Percentiles rank a stretch among this genome's conserved stretches.
phyloP scores from a whole-genome alignment of 1,140 invertebrate genomes.

The Bombus sylvicola region DNA sequence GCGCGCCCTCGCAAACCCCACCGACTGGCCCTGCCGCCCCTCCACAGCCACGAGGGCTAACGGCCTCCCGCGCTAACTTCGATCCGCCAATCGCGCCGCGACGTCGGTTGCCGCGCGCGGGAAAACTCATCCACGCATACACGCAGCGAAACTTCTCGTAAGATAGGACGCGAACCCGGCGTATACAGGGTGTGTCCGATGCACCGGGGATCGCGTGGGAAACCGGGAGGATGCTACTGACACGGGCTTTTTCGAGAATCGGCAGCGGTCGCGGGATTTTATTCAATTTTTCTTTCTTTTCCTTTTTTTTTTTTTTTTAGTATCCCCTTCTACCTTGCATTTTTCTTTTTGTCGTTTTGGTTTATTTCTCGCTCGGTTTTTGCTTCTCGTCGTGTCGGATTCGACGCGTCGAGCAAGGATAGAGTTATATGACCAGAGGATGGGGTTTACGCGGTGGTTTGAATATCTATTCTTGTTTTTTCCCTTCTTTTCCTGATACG shows the following conservation, averaged over 20 bases:
- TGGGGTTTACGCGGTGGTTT: neutral
- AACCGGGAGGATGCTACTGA: conserved; percentile 14
- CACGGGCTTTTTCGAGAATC: conserved; percentile 16
- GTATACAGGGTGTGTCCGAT: conserved; percentile 56
- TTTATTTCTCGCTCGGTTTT: too few species aligned
- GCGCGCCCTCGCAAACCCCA: neutral
- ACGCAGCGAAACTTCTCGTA: conserved; percentile 40
- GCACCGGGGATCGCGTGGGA: conserved; percentile 28
- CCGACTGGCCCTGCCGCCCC: conserved; percentile 16
- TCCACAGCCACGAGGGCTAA: conserved; percentile 62
- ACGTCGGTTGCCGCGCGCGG: conserved; percentile 73
- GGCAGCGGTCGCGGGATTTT: neutral
- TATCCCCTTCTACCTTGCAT: neutral
- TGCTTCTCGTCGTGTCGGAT: neutral
- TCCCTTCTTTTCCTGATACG: neutral
- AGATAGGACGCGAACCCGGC: conserved; percentile 17
- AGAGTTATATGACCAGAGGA: neutral
- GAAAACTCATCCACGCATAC: conserved; percentile 70
- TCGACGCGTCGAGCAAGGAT: neutral
- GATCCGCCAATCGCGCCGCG: conserved; percentile 65
- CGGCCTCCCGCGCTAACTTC: conserved; percentile 67
- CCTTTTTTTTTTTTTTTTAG: neutral
- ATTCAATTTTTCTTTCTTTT: neutral
- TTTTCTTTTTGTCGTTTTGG: neutral
- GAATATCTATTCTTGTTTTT: neutral